Percentiles rank a stretch among this genome's conserved stretches.
Conservation (phyloP, 1,140 invertebrate genomes). For the Gonatopus flavifemur region DNA sequence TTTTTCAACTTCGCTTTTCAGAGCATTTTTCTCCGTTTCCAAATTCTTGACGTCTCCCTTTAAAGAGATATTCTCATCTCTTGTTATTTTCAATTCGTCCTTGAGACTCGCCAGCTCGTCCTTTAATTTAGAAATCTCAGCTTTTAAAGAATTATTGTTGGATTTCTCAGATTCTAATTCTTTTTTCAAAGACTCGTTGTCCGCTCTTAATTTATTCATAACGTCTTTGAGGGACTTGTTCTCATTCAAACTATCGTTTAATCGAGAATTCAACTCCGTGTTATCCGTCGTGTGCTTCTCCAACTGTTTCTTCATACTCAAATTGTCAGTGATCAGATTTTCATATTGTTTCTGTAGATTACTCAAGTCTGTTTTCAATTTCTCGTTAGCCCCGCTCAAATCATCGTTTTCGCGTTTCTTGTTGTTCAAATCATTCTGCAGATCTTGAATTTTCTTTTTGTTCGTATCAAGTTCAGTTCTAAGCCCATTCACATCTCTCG, state of each 20-base stretch:
- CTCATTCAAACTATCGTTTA: background rate
- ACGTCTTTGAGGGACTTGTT: background rate
- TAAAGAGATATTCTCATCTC: background rate
- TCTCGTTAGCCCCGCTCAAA: slow-evolving; percentile 6
- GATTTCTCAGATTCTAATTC: slow-evolving; percentile 16
- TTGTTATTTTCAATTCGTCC: slow-evolving; percentile 1
- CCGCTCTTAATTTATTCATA: background rate
- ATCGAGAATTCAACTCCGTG: background rate
- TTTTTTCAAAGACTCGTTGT: background rate
- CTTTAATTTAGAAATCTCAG: slow-evolving; percentile 16
- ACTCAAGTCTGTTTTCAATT: background rate
- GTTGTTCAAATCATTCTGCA: background rate
- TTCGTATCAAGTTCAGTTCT: background rate
- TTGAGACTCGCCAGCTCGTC: slow-evolving; percentile 18
- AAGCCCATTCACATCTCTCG: background rate
- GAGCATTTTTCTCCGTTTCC: background rate
- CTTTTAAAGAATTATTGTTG: background rate
- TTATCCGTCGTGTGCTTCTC: slow-evolving; percentile 6
- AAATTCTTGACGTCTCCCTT: slow-evolving; percentile 3
- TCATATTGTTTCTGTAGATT: slow-evolving; percentile 8
- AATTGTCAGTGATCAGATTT: slow-evolving; percentile 8
- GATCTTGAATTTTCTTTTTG: slow-evolving; percentile 13
- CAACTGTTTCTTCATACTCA: slow-evolving; percentile 12
- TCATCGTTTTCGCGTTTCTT: background rate
- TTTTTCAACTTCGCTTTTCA: slow-evolving; percentile 14